Evolutionary conservation across 2,888 invertebrate genomes (phyloP), one percentile per base, ranked within the genome.

Genomic region (Cephus sareptanus): DNA sequence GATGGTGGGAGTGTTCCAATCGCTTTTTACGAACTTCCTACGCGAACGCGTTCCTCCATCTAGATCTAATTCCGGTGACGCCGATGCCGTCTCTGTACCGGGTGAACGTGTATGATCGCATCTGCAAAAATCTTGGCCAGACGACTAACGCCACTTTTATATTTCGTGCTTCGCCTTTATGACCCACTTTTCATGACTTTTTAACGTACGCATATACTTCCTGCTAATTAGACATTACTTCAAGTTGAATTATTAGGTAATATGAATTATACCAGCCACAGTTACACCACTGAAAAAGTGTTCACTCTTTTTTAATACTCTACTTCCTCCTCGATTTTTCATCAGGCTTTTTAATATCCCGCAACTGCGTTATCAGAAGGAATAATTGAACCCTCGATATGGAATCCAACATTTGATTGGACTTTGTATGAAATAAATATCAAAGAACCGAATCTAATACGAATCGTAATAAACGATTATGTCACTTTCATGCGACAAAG

Each of bases 21-120:
- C 56, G 56, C 77, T 82, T 82, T 83, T 81, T 80, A 74, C 80
- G 79, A 79, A 82, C 81, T 83, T 83, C 79, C 81, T 80, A 83
- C 80, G 80, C 81, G 81, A 79, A 56, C 77, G 78, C 73, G 77
- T 77, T 76, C 71, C 78, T 56, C 76, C 81, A 78, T 80, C 74
- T 79, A 81, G 79, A 83, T 83, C 80, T 80, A 82, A 83, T 83
- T 83, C 81, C 81, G 79, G 79, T 56, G 56, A 56, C 78, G 70
- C 69, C 75, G 69, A 31, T 34, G 40, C 75, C 70, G 71, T 73
- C 75, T 75, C 34, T 70, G 6, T 56, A 56, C 76, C n/a, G 35
- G 76, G 74, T 69, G 76, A 74, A 76, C 75, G 76, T 73, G 79
- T 76, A 76, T 75, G 81, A 82, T 81, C 79, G 82, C 80, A 79